Conservation (phyloP, 1,140 invertebrate genomes). For the Potamilus streckersoni region DNA sequence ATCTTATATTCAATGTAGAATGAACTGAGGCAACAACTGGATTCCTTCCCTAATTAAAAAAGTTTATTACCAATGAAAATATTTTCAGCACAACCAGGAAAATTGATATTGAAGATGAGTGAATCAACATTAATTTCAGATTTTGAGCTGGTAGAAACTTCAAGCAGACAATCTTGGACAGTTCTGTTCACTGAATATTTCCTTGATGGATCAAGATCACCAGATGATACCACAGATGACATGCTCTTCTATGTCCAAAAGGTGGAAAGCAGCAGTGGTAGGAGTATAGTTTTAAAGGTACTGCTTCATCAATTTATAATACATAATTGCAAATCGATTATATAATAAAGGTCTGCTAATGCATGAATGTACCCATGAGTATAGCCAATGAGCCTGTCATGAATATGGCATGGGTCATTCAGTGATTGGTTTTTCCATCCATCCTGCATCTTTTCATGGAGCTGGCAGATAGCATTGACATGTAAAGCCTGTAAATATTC, state of each 20-base stretch:
- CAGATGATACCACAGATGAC: slow-evolving; percentile 88
- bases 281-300: slow-evolving; percentile 80
- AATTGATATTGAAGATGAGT: background rate
- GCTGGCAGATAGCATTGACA: no score
- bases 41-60: background rate
- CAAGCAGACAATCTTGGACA: slow-evolving; percentile 82
- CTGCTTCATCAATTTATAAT: slow-evolving; percentile 77
- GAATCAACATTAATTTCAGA: slow-evolving; percentile 42
- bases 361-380: background rate
- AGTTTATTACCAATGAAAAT: background rate
- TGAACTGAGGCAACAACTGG: background rate
- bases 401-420: background rate
- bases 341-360: background rate
- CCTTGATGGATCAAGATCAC: slow-evolving; percentile 77
- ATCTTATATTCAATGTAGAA: background rate
- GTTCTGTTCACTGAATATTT: slow-evolving; percentile 95
- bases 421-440: no score
- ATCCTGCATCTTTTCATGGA: no score
- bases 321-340: slow-evolving; percentile 72
- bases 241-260: slow-evolving; percentile 96
- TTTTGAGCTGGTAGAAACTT: slow-evolving; percentile 54
- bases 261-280: slow-evolving; percentile 82
- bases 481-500: no score
- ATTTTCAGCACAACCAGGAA: background rate
- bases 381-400: background rate